Base-by-base conservation (phyloP, 2,797 vertebrate species). In the Fistularia tabacaria region DNA sequence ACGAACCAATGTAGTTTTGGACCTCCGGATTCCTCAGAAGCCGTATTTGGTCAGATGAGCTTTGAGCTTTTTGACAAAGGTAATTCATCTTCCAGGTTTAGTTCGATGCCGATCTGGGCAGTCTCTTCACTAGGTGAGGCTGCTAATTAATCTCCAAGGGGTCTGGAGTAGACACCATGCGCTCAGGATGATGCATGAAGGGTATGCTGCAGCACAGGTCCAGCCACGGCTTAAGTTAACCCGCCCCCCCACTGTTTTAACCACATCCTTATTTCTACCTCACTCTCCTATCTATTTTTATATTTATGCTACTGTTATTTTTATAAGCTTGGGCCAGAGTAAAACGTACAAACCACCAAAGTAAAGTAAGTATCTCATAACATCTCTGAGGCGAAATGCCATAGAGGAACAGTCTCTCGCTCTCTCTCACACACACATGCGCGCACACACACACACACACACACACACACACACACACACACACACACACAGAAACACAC, bases 91-190 rank as follows among this genome's bases (percentile, higher is more conserved):
- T 83, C 49, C 13, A 51, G 12, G 75, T 72, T 60, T 64, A 74
- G 67, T 46, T 55, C 51, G 60, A 59, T 54, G 71, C 76, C 75
- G 73, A 37, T 81, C 71, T 85, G 76, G 81, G 79, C 83, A 82
- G 75, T 71, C 76, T 64, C 61, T 77, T 55, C 25, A 6, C 66
- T 54, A 57, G 68, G 64, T 63, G 66, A 77, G 67, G 63, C 52
- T 38, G 49, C 74, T 83, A 85, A 84, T 87, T 79, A 83, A 81
- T 86, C 72, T 86, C 79, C 62, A 51, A 7, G 49, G 80, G 71
- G 76, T 49, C 57, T 11, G 1, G n/a, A 51, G 59, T 58, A 59
- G 78, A 80, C 85, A 64, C 15, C 51, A 68, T 36, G 72, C 59
- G 73, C 71, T 68, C 57, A 62, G 72, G 75, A 74, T 81, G 81